phyloP scores from a whole-genome alignment of 2,888 invertebrate species.

The Drosophila emarginata region DNA sequence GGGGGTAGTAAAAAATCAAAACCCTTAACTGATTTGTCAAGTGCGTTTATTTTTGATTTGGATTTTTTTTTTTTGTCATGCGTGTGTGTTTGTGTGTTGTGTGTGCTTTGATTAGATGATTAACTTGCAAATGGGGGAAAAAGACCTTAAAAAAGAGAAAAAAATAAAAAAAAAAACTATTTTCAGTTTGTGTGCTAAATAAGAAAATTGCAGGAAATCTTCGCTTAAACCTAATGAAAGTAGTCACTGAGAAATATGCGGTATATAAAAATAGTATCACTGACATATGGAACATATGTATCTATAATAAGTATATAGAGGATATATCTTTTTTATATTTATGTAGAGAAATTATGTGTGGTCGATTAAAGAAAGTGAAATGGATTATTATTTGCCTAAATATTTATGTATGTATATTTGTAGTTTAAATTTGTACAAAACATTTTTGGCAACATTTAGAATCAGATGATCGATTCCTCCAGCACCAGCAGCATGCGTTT shows the following conservation, averaged over 20 bases:
- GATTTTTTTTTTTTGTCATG: background rate
- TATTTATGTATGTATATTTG: too few relatives aligned
- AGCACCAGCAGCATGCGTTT: background rate
- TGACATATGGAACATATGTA: too few relatives aligned
- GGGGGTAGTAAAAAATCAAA: background rate
- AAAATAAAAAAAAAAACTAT: slow-evolving; percentile 21
- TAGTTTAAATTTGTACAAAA: too few relatives aligned
- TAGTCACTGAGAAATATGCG: slow-evolving; percentile 9
- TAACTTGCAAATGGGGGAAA: background rate
- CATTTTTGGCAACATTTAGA: background rate
- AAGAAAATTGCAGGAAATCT: slow-evolving; percentile 76
- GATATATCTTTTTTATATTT: too few relatives aligned
- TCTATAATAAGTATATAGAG: too few relatives aligned
- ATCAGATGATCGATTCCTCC: slow-evolving; percentile 1
- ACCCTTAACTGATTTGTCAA: background rate
- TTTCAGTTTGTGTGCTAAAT: slow-evolving; percentile 50
- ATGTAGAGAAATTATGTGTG: too few relatives aligned
- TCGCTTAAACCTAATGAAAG: slow-evolving; percentile 63
- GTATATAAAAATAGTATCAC: too few relatives aligned
- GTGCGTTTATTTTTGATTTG: background rate
- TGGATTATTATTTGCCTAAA: too few relatives aligned
- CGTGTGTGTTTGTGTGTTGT: background rate
- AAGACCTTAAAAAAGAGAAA: slow-evolving; percentile 2
- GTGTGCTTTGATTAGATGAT: background rate
- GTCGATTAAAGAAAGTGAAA: too few relatives aligned